Conservation (phyloP, 2,113 vertebrate genomes). For the Thalassoma bifasciatum region DNA sequence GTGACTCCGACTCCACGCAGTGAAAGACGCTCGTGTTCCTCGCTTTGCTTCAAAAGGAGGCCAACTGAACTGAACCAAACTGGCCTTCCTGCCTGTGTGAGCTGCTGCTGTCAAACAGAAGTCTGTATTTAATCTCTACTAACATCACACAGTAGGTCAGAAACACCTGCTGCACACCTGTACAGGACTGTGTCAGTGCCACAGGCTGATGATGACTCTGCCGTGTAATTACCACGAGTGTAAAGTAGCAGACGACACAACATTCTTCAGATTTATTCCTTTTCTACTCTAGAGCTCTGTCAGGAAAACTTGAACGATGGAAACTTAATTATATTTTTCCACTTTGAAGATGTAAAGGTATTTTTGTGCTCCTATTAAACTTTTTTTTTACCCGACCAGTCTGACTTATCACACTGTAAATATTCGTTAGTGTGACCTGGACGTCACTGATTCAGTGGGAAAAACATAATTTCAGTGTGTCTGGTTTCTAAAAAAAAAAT, state of each 20-base stretch:
- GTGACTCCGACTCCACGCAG: constrained; percentile 94
- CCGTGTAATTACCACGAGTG: constrained; percentile 51
- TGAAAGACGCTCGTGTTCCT: constrained; percentile 70
- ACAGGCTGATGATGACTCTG: constrained; percentile 56
- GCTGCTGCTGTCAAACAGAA: constrained; percentile 51
- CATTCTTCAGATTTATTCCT: constrained; percentile 71
- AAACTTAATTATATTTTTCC: constrained; percentile 63
- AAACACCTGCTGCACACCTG: constrained; percentile 44
- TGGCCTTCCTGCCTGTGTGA: constrained; percentile 51
- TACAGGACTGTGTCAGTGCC: constrained; percentile 35
- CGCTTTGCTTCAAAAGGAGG: constrained; percentile 54
- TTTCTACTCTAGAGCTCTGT: constrained; percentile 61
- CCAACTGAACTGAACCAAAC: constrained; percentile 65
- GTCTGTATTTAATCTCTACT: constrained; percentile 62
- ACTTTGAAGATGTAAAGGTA: constrained; percentile 44
- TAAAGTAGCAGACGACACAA: constrained; percentile 40
- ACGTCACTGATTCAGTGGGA: constrained; percentile 19
- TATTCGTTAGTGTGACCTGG: constrained; percentile 38
- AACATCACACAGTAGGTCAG: constrained; percentile 51
- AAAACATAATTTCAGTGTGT: constrained; percentile 16
- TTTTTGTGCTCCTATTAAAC: constrained; percentile 48
- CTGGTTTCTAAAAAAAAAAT: constrained; percentile 36
- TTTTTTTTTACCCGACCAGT: constrained; percentile 60
- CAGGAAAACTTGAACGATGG: constrained; percentile 58
- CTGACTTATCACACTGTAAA: constrained; percentile 48